Conservation (phyloP, 2,888 invertebrate species). For the Heliconius aoede region DNA sequence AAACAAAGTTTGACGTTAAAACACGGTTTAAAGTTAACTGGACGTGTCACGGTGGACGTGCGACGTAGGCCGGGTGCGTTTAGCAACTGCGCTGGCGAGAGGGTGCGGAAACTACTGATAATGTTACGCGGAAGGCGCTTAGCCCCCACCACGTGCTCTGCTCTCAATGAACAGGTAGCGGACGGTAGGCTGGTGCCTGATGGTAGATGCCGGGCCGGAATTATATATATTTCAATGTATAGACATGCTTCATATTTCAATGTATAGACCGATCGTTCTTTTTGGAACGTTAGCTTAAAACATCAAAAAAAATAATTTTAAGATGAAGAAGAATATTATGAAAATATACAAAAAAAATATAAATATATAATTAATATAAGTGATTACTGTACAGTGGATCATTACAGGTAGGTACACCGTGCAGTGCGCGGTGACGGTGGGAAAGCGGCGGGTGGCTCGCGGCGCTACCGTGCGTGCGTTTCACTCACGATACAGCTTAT, state of each 20-base stretch:
- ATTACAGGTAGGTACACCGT: conserved; percentile 45
- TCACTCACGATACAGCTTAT: conserved; percentile 77
- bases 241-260: conserved; percentile 41
- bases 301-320: too few relatives aligned
- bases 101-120: conserved; percentile 83
- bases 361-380: not conserved
- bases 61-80: conserved; percentile 79
- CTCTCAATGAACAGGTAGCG: conserved; percentile 79
- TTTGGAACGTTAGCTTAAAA: not conserved
- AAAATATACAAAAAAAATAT: not conserved
- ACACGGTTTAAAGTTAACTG: conserved; percentile 59
- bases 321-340: too few relatives aligned
- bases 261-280: not conserved
- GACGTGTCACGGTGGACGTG: conserved; percentile 77
- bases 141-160: conserved; percentile 70
- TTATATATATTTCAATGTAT: too few relatives aligned
- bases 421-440: conserved; percentile 61
- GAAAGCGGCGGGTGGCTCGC: conserved; percentile 74
- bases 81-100: conserved; percentile 77
- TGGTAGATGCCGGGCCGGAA: conserved; percentile 53
- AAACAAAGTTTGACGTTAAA: conserved; percentile 22
- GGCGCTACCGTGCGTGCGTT: conserved; percentile 78
- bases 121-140: conserved; percentile 81
- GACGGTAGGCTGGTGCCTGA: conserved; percentile 66
- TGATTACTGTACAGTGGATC: conserved; percentile 22